Conservation (phyloP, 2,888 invertebrate species). For the Alviniconcha strummeri region DNA sequence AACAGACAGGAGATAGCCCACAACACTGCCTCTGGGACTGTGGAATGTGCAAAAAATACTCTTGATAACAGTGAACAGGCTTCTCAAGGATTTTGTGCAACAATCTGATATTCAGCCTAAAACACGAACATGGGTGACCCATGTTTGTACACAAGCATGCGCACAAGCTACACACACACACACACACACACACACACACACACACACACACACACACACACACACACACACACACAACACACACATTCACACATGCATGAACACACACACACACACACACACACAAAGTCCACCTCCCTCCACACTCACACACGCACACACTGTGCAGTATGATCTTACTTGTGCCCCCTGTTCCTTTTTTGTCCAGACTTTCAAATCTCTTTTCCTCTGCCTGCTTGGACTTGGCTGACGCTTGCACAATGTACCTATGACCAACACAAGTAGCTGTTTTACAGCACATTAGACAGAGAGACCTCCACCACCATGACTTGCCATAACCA, state of each 20-base stretch:
- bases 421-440: conserved; percentile 49
- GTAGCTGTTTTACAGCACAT: no score
- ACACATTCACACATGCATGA: background rate
- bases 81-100: no score
- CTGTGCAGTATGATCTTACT: conserved; percentile 47
- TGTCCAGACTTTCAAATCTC: conserved; percentile 56
- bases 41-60: no score
- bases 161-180: background rate
- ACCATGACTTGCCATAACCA: no score
- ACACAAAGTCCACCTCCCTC: no score
- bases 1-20: no score
- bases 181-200: background rate
- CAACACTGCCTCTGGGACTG: no score
- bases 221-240: background rate
- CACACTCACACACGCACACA: conserved; percentile 18
- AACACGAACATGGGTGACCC: no score
- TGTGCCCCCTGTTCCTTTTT: conserved; percentile 64
- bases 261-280: background rate
- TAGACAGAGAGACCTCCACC: no score
- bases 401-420: conserved; percentile 51
- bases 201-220: background rate
- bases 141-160: no score
- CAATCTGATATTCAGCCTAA: no score
- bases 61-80: no score
- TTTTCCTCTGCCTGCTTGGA: conserved; percentile 43